Base-by-base conservation (phyloP, 2,888 invertebrate genomes). In the Sisyra nigra region DNA sequence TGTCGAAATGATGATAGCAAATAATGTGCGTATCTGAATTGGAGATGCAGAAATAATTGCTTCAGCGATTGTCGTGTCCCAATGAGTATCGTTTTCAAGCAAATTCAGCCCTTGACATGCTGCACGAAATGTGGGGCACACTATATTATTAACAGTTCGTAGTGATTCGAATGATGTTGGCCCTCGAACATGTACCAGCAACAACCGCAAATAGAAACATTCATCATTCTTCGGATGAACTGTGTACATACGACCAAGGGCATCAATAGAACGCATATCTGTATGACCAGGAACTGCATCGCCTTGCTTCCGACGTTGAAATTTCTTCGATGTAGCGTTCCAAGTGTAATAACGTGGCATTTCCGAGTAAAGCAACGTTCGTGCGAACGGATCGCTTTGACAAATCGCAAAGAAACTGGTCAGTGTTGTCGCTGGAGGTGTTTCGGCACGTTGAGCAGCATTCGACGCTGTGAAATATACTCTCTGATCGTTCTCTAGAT, bases 111-210 rank as follows among this genome's bases (percentile, higher is more conserved):
- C 41, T 45, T 50, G 44, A 45, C 50, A 51, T 15, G 60, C 59
- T 42, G 52, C 55, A 40, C 55, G 48, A 52, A 53, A 62, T 44
- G 58, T 55, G 18, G 31, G 48, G 46, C 48, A 58, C 38, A 55
- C n/a, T 48, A 37, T 29, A 48, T 55, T 58, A 54, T 61, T 49
- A 36, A 63, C 55, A 45, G 57, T 61, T 54, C 57, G 46, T 37
- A 61, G 45, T 34, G 47, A 11, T 48, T 50, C 9, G 42, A 56
- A 56, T 45, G 56, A 58, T 36, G 54, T 56, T 46, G 58, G 58
- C 3, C 57, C 55, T 40, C 51, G 53, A 9, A 59, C 53, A 45
- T 53, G 49, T 6, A 51, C 45, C 41, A 58, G 45, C 40, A 58
- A 40, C 46, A 58, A 46, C 7, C 55, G 50, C 44, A 58, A 49